Evolutionary conservation across 2,797 vertebrate genomes (phyloP).

Genomic region (Hipposideros larvatus): DNA sequence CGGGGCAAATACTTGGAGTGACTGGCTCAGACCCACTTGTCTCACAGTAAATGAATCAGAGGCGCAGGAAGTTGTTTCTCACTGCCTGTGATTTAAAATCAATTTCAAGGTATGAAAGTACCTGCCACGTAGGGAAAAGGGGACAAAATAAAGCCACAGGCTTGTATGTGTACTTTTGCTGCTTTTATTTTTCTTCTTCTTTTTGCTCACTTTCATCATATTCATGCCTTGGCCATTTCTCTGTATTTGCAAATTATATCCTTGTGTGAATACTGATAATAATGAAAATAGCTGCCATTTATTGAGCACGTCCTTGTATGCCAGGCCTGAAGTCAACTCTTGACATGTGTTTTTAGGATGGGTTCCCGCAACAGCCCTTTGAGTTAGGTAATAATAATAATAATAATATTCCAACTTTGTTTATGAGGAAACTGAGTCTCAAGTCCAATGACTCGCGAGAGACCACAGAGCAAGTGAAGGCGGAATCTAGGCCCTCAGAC

Average conservation of each 20-base stretch:
- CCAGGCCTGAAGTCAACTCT: background rate
- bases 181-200: background rate
- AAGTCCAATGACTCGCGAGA: background rate
- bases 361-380: background rate
- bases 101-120: background rate
- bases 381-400: background rate
- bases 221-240: background rate
- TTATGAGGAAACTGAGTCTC: background rate
- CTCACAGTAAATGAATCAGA: background rate
- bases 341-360: background rate
- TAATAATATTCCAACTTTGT: background rate
- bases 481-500: background rate
- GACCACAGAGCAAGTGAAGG: background rate
- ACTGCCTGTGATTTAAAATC: background rate
- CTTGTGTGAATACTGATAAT: background rate
- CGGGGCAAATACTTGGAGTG: conserved; percentile 81
- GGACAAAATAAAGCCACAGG: background rate
- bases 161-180: background rate
- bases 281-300: background rate
- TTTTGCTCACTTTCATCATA: background rate
- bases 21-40: background rate
- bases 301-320: background rate
- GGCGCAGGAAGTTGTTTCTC: background rate
- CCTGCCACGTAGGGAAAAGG: background rate
- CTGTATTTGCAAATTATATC: background rate